A percentile compares a stretch with the other conserved stretches of the same genome.
phyloP scores from a whole-genome alignment of 2,888 invertebrate genomes.

The Pachycephus smyrnensis region DNA sequence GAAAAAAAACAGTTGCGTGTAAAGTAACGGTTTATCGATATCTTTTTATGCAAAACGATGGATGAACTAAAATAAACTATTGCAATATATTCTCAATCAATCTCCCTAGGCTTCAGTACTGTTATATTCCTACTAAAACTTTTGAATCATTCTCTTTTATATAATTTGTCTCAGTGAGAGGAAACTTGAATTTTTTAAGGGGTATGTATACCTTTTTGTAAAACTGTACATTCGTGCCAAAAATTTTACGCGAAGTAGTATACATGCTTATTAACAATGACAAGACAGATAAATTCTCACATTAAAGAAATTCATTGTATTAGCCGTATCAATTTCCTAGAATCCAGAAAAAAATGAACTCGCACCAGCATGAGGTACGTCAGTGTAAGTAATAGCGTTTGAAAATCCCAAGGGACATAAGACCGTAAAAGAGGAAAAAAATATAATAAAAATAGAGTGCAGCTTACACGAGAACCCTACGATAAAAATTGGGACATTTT shows the following conservation, averaged over 20 bases:
- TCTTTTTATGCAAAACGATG: background rate
- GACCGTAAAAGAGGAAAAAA: background rate
- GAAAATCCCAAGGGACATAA: background rate
- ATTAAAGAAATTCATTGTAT: background rate
- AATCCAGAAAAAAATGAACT: background rate
- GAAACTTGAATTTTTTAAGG: background rate
- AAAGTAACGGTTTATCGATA: background rate
- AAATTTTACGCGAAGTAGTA: background rate
- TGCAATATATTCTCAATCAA: background rate
- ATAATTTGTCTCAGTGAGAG: too few relatives aligned
- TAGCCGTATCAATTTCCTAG: background rate
- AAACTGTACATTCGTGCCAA: background rate
- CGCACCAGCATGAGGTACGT: background rate
- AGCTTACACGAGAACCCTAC: background rate
- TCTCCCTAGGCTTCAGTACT: background rate
- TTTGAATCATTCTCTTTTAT: background rate
- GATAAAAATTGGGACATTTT: slow-evolving; percentile 31
- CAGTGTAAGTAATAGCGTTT: background rate
- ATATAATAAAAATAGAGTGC: background rate
- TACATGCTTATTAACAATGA: background rate
- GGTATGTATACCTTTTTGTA: too few relatives aligned
- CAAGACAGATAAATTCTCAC: background rate
- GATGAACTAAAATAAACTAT: background rate
- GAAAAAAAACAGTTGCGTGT: slow-evolving; percentile 23
- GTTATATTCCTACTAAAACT: background rate